These are phyloP conservation scores for Tyrophagus putrescentiae DNA, from an alignment of 1,140 invertebrate genomes.

Conservation along the genomic window DNA sequence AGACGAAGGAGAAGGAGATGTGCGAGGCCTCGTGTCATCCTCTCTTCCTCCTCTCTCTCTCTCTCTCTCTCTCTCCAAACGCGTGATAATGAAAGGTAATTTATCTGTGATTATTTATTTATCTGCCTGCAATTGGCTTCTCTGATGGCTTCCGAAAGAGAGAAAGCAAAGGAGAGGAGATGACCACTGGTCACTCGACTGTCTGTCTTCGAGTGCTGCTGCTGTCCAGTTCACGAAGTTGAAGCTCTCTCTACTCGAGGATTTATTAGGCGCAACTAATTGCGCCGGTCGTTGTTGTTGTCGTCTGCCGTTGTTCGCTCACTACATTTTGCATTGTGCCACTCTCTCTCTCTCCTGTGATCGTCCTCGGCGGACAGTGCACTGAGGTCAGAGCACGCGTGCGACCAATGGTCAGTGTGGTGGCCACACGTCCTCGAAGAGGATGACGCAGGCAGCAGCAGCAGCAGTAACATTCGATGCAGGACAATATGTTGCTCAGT, in stretches of 20 bases:
- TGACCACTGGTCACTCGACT: conserved; percentile 13
- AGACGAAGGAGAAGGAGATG: background rate
- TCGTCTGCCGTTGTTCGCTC: too few species aligned
- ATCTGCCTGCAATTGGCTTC: background rate
- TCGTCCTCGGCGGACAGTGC: conserved; percentile 14
- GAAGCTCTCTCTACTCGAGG: conserved; percentile 5
- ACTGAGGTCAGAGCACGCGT: too few species aligned
- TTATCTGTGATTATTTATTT: background rate
- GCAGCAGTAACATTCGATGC: too few species aligned
- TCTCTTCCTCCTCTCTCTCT: background rate
- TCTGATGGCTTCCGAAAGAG: background rate
- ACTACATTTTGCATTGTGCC: background rate
- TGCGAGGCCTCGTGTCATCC: too few species aligned
- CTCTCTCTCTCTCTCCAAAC: background rate
- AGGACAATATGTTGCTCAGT: too few species aligned
- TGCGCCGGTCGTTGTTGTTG: too few species aligned
- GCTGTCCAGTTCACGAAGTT: too few species aligned
- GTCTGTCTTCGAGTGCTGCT: conserved; percentile 9
- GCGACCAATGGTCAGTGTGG: too few species aligned
- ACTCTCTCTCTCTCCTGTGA: background rate
- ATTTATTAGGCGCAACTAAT: conserved; percentile 19
- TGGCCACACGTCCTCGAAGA: too few species aligned
- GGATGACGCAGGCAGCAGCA: too few species aligned
- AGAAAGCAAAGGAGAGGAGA: too few species aligned
- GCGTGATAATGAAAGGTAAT: conserved; percentile 13